These are phyloP conservation scores for Xestia sexstrigata DNA, from an alignment of 2,888 invertebrate species.

Conservation along the genomic window DNA sequence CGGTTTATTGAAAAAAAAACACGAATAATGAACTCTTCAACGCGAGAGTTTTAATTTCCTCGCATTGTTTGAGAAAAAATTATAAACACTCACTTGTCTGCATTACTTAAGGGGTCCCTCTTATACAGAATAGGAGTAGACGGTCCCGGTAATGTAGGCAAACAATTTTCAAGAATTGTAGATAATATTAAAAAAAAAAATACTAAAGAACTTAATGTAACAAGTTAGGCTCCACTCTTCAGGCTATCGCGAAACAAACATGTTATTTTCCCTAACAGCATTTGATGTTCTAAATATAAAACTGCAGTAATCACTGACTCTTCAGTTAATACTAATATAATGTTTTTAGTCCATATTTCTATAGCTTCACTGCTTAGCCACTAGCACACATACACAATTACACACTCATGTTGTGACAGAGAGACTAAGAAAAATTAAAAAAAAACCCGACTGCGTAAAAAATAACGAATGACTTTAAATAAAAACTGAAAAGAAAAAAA, in stretches of 20 bases:
- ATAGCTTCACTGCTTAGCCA: background rate
- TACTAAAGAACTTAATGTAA: background rate
- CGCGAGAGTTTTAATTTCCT: no score
- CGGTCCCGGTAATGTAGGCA: background rate
- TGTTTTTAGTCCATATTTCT: background rate
- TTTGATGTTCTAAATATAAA: background rate
- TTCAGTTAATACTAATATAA: no score
- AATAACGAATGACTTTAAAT: no score
- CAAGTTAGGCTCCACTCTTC: background rate
- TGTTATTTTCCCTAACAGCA: constrained; percentile 33
- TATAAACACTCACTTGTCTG: background rate
- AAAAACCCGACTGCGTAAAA: no score
- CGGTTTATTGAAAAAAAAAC: no score
- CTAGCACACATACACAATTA: background rate
- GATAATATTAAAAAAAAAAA: background rate
- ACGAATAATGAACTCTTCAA: no score
- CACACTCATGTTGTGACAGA: background rate
- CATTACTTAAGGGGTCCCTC: background rate
- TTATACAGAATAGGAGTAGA: background rate
- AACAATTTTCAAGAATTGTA: background rate
- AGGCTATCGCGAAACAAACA: constrained; percentile 9
- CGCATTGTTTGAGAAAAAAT: no score
- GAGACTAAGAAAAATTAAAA: no score
- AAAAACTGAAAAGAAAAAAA: no score
- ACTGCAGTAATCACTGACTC: background rate